Evolutionary conservation across 1,140 invertebrate genomes (phyloP).

Genomic region (Arion vulgaris): DNA sequence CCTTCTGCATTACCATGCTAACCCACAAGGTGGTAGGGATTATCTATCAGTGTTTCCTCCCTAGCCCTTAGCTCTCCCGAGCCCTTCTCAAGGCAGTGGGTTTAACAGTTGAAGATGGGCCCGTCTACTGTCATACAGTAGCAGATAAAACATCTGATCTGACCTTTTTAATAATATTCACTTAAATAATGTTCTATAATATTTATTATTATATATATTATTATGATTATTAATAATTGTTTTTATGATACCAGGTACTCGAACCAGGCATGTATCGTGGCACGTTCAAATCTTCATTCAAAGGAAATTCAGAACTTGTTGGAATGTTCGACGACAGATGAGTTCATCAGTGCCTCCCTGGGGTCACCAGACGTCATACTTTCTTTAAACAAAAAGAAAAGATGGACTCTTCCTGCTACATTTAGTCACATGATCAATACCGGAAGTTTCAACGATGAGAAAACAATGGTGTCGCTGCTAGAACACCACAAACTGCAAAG

Average conservation of each 20-base stretch:
- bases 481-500: slow-evolving; percentile 49
- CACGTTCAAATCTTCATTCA: not conserved
- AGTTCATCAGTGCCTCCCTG: not conserved
- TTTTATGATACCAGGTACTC: slow-evolving; percentile 3
- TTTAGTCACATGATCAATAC: slow-evolving; percentile 38
- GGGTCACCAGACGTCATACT: slow-evolving; percentile 32
- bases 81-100: too few relatives aligned
- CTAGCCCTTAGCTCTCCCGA: too few relatives aligned
- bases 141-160: too few relatives aligned
- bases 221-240: too few relatives aligned
- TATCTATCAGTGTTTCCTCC: too few relatives aligned
- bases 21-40: too few relatives aligned
- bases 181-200: too few relatives aligned
- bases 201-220: too few relatives aligned
- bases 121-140: too few relatives aligned
- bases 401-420: slow-evolving; percentile 41
- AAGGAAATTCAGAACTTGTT: slow-evolving; percentile 37
- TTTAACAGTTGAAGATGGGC: too few relatives aligned
- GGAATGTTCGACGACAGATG: slow-evolving; percentile 10
- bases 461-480: slow-evolving; percentile 39
- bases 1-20: too few relatives aligned
- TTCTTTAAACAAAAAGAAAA: slow-evolving; percentile 49
- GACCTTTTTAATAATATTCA: too few relatives aligned
- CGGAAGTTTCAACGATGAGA: not conserved
- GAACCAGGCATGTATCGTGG: slow-evolving; percentile 5